These are phyloP conservation scores for Mus minutoides DNA, from an alignment of 2,797 vertebrate species.

Conservation along the genomic window DNA sequence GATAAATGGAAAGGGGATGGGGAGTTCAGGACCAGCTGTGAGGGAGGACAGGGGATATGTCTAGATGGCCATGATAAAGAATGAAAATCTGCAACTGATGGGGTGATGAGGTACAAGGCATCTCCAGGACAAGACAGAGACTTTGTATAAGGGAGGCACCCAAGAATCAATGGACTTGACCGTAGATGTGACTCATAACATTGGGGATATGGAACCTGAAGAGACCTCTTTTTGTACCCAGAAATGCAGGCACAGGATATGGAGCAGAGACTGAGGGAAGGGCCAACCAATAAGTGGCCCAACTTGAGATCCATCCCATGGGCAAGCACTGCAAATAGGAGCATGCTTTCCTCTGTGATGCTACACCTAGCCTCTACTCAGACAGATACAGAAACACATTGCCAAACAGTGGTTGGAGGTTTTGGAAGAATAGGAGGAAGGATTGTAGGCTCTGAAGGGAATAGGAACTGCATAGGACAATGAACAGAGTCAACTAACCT, in stretches of 20 bases:
- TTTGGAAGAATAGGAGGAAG: neutral
- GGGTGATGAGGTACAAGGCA: neutral
- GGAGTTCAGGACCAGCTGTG: neutral
- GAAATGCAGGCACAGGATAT: neutral
- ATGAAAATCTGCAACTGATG: neutral
- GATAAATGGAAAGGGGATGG: neutral
- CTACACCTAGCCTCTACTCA: neutral
- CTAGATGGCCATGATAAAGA: neutral
- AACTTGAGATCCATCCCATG: neutral
- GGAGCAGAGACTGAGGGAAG: neutral
- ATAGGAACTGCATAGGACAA: neutral
- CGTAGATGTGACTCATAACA: neutral
- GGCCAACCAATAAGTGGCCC: neutral
- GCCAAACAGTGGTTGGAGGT: neutral
- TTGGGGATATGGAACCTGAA: neutral
- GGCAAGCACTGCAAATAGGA: neutral
- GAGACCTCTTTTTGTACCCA: neutral
- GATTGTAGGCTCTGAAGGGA: neutral
- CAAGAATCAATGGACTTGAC: neutral
- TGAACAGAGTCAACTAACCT: neutral
- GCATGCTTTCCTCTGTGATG: neutral
- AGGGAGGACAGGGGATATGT: neutral
- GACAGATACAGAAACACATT: neutral
- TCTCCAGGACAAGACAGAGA: neutral
- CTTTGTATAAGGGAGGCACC: neutral